Conservation (phyloP, 2,113 vertebrate genomes). For the Brienomyrus brachyistius region DNA sequence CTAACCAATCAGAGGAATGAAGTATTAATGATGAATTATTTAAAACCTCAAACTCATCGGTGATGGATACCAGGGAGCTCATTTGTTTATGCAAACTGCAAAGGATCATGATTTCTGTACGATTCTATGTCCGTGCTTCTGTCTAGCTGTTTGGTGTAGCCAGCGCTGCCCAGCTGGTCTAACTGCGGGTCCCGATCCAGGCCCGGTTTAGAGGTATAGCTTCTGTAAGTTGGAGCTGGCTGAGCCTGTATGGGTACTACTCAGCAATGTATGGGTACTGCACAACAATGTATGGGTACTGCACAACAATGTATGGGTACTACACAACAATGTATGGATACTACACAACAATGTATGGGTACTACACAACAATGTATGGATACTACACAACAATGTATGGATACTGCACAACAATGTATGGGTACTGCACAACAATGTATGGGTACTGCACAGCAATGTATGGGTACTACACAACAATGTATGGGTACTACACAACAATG, state of each 20-base stretch:
- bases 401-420: too few relatives aligned
- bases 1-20: not conserved
- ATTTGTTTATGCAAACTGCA: not conserved
- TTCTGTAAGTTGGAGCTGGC: not conserved
- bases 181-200: not conserved
- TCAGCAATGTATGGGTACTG: too few relatives aligned
- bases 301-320: not conserved
- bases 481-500: too few relatives aligned
- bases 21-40: not conserved
- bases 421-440: too few relatives aligned
- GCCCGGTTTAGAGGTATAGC: not conserved
- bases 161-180: not conserved
- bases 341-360: not conserved
- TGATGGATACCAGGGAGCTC: not conserved
- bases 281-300: not conserved
- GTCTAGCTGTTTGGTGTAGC: not conserved
- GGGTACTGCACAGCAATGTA: too few relatives aligned
- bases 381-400: too few relatives aligned
- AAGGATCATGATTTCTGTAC: not conserved
- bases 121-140: not conserved
- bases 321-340: not conserved
- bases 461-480: too few relatives aligned
- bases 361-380: not conserved
- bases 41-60: too few relatives aligned
- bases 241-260: not conserved